phyloP scores from a whole-genome alignment of 1,140 invertebrate genomes.

The Drosophila nigrodunni region DNA sequence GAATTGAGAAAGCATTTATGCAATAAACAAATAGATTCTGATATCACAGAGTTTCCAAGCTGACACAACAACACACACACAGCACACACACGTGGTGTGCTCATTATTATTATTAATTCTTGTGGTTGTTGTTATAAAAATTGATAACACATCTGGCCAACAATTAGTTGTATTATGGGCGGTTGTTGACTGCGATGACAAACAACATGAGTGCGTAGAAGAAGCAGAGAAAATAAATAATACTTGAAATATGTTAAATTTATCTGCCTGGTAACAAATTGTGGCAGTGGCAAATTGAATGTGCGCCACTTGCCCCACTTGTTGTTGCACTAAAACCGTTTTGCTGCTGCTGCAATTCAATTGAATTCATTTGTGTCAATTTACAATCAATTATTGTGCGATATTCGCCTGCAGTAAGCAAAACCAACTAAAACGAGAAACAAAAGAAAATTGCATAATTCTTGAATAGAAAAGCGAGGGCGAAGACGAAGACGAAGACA shows the following conservation, averaged over 20 bases:
- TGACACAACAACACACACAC: too few relatives aligned
- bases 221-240: too few relatives aligned
- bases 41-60: slow-evolving; percentile 21
- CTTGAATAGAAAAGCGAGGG: not conserved
- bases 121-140: slow-evolving; percentile 17
- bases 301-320: slow-evolving; percentile 19
- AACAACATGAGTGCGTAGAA: slow-evolving; percentile 13
- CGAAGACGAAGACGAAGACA: not conserved
- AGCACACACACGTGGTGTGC: slow-evolving; percentile 32
- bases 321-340: not conserved
- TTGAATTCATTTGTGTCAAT: slow-evolving; percentile 82
- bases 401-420: slow-evolving; percentile 28
- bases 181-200: slow-evolving; percentile 22
- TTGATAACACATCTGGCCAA: slow-evolving; percentile 49
- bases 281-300: slow-evolving; percentile 14
- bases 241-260: not conserved
- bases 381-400: slow-evolving; percentile 71
- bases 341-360: slow-evolving; percentile 68
- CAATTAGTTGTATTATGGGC: slow-evolving; percentile 33
- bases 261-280: slow-evolving; percentile 34
- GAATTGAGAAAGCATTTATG: slow-evolving; percentile 40
- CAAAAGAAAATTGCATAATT: slow-evolving; percentile 75
- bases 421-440: not conserved
- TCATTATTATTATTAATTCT: slow-evolving; percentile 17
- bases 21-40: slow-evolving; percentile 43